Base-by-base conservation (phyloP, 2,113 vertebrate genomes). In the Microcebus jonahi region DNA sequence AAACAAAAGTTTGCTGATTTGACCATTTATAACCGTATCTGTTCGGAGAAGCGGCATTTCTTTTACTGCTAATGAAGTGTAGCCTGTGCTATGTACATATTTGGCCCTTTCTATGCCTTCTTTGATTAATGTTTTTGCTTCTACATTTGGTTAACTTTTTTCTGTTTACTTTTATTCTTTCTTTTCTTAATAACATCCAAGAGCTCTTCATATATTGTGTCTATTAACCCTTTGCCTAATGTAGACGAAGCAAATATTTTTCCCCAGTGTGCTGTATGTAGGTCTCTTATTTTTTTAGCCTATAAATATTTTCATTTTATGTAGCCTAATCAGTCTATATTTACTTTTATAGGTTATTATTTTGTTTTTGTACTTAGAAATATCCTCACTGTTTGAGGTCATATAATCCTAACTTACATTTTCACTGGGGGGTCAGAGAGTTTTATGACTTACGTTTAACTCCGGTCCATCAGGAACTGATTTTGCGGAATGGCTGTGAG, bases 301-400 rank as follows among this genome's bases (percentile, higher is more conserved):
- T 94, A n/a, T 84, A 39, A 73, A 48, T 83, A 84, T 76, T 42
- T 85, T 84, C 17, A 55, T 87, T 76, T 48, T 53, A 82, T 88
- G 59, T 34, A 67, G 21, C 80, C 84, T 88, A 53, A 88, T 76
- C 12, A 77, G 57, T 77, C 75, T 34, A 1, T 36, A 63, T 42
- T 88, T 92, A 83, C 18, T 48, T 65, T 77, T 59, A 63, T 20
- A 34, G 48, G 8, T 27, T 86, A 65, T 92, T 87, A 57, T 81
- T 87, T 94, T 90, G 85, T 79, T 67, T 88, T 68, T 84, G 53
- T 73, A 75, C 73, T 83, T 75, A 82, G 73, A 73, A 71, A 55
- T 9, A 42, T 48, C 63, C 42, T 86, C 7, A 29, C 13, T 15
- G 29, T 34, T 82, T 21, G 31, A 65, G 27, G 65, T 85, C 90